Evolutionary conservation across 2,797 vertebrate species (phyloP).

Genomic region (Sebastes wilsoni): DNA sequence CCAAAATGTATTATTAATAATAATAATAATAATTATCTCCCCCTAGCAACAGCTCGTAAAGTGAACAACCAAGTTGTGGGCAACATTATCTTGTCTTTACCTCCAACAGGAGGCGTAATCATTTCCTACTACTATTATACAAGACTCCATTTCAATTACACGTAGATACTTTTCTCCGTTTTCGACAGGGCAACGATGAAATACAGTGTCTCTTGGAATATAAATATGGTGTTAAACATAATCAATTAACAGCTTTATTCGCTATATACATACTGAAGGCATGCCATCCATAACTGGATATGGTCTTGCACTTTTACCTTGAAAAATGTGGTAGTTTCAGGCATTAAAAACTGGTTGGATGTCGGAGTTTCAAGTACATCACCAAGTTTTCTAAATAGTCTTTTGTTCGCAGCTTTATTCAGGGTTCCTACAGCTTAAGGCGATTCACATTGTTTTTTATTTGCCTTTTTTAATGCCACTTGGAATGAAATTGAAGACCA

Average conservation of each 20-base stretch:
- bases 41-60: not conserved
- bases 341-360: not conserved
- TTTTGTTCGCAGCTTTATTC: not conserved
- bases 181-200: not conserved
- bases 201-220: not conserved
- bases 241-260: not conserved
- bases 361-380: not conserved
- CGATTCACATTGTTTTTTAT: not conserved
- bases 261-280: not conserved
- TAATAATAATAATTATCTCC: no score
- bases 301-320: not conserved
- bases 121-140: not conserved
- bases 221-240: not conserved
- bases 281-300: not conserved
- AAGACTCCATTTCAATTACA: not conserved
- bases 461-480: not conserved
- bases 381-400: not conserved
- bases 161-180: not conserved
- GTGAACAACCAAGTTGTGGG: not conserved
- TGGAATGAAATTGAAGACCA: not conserved
- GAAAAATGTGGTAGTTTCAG: not conserved
- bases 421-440: not conserved
- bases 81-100: not conserved
- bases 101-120: not conserved
- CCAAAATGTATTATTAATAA: not conserved